These are phyloP conservation scores for Microcebus lehilahytsara DNA, from an alignment of 2,113 vertebrate genomes.

Conservation along the genomic window DNA sequence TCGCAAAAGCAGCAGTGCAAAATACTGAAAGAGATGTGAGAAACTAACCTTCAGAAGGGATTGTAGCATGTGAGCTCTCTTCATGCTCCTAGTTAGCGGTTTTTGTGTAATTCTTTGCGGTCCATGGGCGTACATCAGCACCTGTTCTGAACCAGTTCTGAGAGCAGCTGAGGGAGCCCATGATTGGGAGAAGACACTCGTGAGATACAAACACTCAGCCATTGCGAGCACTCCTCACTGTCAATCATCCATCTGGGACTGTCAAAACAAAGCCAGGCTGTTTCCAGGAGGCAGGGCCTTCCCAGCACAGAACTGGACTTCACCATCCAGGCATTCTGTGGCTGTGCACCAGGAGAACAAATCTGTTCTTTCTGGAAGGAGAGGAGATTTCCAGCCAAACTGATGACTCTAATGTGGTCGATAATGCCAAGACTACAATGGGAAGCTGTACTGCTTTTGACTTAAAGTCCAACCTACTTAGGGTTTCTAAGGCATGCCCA, in stretches of 20 bases:
- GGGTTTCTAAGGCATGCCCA: neutral
- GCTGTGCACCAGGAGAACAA: neutral
- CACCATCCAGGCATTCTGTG: rapidly evolving
- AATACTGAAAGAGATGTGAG: neutral
- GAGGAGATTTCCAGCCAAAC: neutral
- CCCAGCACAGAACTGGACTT: neutral
- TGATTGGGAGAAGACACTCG: neutral
- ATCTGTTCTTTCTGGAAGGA: neutral
- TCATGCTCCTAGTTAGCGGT: neutral
- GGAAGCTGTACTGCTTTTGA: neutral
- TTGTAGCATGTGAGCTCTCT: neutral
- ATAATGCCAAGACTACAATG: neutral
- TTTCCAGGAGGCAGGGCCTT: neutral
- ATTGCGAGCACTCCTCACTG: neutral
- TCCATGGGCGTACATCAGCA: neutral
- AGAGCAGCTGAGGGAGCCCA: conserved; percentile 11
- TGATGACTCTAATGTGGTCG: neutral
- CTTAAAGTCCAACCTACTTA: neutral
- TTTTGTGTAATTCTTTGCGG: neutral
- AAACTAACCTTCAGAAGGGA: neutral
- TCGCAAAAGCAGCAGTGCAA: neutral
- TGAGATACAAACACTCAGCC: neutral
- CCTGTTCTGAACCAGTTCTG: conserved; percentile 31
- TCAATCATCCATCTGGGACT: neutral
- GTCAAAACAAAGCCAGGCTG: neutral